Evolutionary conservation across 2,797 vertebrate genomes (phyloP).

Genomic region (Allobates femoralis): DNA sequence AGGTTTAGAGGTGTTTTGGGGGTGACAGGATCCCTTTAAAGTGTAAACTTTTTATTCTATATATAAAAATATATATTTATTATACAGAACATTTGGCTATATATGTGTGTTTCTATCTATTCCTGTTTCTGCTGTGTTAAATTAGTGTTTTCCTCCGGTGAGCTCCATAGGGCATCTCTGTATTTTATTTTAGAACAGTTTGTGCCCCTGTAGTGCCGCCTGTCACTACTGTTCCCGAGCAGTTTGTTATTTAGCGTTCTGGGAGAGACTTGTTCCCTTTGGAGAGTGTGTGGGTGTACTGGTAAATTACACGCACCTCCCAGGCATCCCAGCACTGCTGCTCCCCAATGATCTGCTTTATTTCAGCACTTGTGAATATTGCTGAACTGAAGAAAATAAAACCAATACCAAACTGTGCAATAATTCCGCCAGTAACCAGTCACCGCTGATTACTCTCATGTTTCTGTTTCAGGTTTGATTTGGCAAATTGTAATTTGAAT

Average conservation of each 20-base stretch:
- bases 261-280: conserved; percentile 14
- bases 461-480: conserved; percentile 83
- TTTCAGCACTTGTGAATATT: conserved; percentile 28
- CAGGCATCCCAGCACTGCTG: conserved; percentile 42
- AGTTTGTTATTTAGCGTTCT: conserved; percentile 42
- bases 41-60: no score
- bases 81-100: no score
- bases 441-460: not conserved
- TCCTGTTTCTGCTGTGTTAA: conserved; percentile 26
- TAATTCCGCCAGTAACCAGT: not conserved
- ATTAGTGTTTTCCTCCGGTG: conserved; percentile 41
- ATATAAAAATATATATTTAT: no score
- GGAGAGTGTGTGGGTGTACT: conserved; percentile 46
- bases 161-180: conserved; percentile 24
- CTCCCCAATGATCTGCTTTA: conserved; percentile 47
- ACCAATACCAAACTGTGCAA: not conserved
- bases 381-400: conserved; percentile 11
- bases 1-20: no score
- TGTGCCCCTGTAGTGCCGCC: conserved; percentile 24
- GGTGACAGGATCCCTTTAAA: no score
- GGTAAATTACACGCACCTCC: conserved; percentile 50
- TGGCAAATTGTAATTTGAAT: conserved; percentile 95
- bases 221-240: conserved; percentile 30
- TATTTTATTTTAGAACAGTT: conserved; percentile 30
- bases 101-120: no score